Percentiles rank a stretch among this genome's conserved stretches.
phyloP scores from a whole-genome alignment of 1,140 invertebrate species.

The Temnothorax curvispinosus region DNA sequence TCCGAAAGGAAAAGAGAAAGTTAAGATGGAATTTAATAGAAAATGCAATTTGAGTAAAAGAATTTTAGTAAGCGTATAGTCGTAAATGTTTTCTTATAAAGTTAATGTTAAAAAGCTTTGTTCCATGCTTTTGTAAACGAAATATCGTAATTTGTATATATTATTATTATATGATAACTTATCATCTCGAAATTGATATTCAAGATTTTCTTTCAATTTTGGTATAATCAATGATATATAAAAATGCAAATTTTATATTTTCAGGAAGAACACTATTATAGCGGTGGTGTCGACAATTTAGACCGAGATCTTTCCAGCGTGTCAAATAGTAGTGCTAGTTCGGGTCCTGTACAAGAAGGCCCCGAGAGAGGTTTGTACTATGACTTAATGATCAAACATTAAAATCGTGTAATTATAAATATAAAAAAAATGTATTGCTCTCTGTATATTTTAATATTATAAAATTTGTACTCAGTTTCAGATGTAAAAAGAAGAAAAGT shows the following conservation, averaged over 20 bases:
- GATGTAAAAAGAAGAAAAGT: constrained; percentile 93
- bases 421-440: background rate
- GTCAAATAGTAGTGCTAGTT: constrained; percentile 86
- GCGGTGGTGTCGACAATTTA: constrained; percentile 81
- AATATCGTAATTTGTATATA: background rate
- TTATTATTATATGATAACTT: background rate
- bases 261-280: constrained; percentile 87
- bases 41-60: background rate
- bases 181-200: background rate
- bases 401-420: background rate
- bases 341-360: constrained; percentile 83
- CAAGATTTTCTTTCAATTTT: constrained; percentile 1
- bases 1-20: background rate
- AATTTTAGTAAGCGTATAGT: background rate
- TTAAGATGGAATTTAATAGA: background rate
- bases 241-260: constrained; percentile 59
- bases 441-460: constrained; percentile 42
- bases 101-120: background rate
- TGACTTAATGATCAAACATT: constrained; percentile 22
- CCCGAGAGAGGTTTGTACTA: constrained; percentile 85
- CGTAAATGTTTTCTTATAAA: background rate
- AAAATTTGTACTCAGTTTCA: constrained; percentile 64
- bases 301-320: constrained; percentile 86
- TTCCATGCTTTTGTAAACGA: background rate
- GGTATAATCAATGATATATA: background rate